Conservation (phyloP, 2,888 invertebrate species). For the Bruchidius siliquastri region DNA sequence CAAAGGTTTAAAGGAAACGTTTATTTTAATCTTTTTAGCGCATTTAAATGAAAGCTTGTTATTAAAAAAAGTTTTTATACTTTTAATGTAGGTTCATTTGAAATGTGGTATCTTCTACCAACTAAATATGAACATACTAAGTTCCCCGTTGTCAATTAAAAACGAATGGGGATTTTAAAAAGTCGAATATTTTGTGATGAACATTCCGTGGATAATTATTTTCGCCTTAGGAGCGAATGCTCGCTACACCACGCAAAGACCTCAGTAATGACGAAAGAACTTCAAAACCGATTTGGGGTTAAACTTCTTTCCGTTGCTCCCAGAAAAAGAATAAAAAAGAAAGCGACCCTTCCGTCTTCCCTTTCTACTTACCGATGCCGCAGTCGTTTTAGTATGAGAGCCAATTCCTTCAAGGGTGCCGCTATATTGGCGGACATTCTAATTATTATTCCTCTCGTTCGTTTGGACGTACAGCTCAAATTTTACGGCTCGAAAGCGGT, state of each 20-base stretch:
- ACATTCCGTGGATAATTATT: background rate
- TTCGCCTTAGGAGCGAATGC: background rate
- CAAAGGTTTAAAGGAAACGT: too few relatives aligned
- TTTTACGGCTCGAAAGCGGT: background rate
- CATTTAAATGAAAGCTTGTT: too few relatives aligned
- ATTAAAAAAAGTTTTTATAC: too few relatives aligned
- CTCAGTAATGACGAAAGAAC: background rate
- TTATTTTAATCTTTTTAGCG: too few relatives aligned
- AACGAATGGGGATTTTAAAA: background rate
- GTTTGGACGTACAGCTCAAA: background rate
- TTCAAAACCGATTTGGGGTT: background rate
- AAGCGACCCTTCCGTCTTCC: background rate
- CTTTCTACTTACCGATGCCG: background rate
- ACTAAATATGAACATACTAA: too few relatives aligned
- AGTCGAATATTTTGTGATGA: background rate
- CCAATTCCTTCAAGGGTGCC: background rate
- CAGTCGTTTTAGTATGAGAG: background rate
- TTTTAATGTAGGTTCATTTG: too few relatives aligned
- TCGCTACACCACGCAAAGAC: background rate
- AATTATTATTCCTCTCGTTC: background rate
- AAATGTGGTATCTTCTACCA: too few relatives aligned
- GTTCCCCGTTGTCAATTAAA: too few relatives aligned
- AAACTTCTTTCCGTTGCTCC: background rate
- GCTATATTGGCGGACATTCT: background rate
- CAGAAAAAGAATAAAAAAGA: background rate